Conservation (phyloP, 1,140 invertebrate species). For the Trichonephila clavata region DNA sequence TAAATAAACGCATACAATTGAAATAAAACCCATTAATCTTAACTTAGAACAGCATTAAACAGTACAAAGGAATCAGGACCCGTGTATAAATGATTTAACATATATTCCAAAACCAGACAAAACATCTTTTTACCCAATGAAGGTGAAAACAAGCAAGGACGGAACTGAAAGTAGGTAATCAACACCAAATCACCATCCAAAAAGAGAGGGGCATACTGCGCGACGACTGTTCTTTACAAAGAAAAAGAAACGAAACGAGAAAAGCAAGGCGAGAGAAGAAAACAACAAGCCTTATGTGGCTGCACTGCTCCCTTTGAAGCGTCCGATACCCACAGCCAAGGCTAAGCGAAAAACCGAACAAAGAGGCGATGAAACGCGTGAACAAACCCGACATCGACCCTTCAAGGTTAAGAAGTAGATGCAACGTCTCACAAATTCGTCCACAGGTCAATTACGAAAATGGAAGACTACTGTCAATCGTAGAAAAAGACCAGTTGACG, state of each 20-base stretch:
- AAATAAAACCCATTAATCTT: too few species aligned
- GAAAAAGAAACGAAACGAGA: too few species aligned
- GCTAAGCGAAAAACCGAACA: conserved; percentile 10
- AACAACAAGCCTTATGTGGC: neutral
- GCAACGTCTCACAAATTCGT: conserved; percentile 15
- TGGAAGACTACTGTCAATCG: neutral
- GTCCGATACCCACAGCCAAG: neutral
- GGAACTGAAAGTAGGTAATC: neutral
- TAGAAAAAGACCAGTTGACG: too few species aligned
- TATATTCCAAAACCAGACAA: too few species aligned
- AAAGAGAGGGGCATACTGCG: neutral
- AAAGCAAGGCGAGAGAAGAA: neutral
- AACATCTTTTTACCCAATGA: too few species aligned
- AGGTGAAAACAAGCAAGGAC: too few species aligned
- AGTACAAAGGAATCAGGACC: too few species aligned
- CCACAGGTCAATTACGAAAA: conserved; percentile 5
- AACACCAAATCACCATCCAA: neutral
- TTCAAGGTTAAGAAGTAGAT: conserved; percentile 32
- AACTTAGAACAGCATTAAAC: too few species aligned
- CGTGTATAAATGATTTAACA: too few species aligned
- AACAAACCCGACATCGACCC: conserved; percentile 16
- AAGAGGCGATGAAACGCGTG: conserved; percentile 6
- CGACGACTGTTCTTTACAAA: neutral
- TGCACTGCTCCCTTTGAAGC: neutral
- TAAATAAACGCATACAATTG: too few species aligned